phyloP scores from a whole-genome alignment of 2,888 invertebrate genomes.

The Apamea crenata region DNA sequence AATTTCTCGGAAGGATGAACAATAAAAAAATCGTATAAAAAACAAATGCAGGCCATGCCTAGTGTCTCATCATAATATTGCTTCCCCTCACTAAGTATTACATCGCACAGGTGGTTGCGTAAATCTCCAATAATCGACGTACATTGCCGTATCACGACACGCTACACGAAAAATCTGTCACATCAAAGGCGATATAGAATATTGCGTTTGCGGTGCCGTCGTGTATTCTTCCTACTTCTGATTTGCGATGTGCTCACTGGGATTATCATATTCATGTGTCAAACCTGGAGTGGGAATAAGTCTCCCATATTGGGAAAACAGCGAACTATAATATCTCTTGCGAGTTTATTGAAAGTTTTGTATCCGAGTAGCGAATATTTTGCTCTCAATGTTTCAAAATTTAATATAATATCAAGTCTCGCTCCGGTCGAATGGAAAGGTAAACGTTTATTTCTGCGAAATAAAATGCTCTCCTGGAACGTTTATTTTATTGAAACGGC shows the following conservation, averaged over 20 bases:
- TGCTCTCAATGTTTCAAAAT: constrained; percentile 51
- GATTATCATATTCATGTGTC: constrained; percentile 77
- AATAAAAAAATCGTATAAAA: constrained; percentile 71
- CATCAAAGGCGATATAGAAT: constrained; percentile 69
- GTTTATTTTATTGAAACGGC: constrained; percentile 44
- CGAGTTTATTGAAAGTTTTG: constrained; percentile 47
- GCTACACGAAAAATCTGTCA: constrained; percentile 69
- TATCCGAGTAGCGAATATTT: constrained; percentile 34
- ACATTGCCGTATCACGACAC: constrained; percentile 69
- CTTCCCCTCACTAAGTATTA: constrained; percentile 35
- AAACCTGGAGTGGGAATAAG: constrained; percentile 64
- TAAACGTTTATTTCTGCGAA: constrained; percentile 70
- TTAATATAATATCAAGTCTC: constrained; percentile 55
- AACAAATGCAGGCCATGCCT: constrained; percentile 62
- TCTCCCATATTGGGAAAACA: constrained; percentile 68
- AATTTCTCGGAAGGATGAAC: constrained; percentile 70
- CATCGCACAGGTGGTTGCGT: constrained; percentile 66
- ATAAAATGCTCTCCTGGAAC: constrained; percentile 19
- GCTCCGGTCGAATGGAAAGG: constrained; percentile 57
- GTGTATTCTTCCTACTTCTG: constrained; percentile 70
- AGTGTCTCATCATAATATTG: constrained; percentile 67
- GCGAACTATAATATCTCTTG: constrained; percentile 51
- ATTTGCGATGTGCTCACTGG: constrained; percentile 67
- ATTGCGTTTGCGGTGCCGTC: constrained; percentile 68
- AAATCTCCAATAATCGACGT: constrained; percentile 70